phyloP scores from a whole-genome alignment of 2,888 invertebrate genomes.

The Cantharis flavilabris region DNA sequence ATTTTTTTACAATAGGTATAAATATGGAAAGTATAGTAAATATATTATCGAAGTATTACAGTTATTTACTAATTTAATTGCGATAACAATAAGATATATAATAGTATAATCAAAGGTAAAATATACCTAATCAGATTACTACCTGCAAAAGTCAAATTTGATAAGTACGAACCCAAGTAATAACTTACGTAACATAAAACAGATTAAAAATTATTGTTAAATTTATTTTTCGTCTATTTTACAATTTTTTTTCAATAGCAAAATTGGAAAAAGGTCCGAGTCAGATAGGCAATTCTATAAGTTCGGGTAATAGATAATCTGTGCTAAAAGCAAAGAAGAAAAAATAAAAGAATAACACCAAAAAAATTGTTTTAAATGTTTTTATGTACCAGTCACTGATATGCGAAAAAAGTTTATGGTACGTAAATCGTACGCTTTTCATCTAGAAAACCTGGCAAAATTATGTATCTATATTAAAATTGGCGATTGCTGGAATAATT shows the following conservation, averaged over 20 bases:
- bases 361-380: too few relatives aligned
- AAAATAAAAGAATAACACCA: too few relatives aligned
- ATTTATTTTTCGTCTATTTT: neutral
- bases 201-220: too few relatives aligned
- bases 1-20: neutral
- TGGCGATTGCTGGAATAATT: too few relatives aligned
- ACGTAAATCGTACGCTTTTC: too few relatives aligned
- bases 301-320: neutral
- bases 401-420: too few relatives aligned
- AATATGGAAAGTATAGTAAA: neutral
- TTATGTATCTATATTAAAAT: too few relatives aligned
- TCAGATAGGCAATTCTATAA: neutral
- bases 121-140: neutral
- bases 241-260: neutral
- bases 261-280: neutral
- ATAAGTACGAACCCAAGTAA: neutral
- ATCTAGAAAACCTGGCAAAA: too few relatives aligned
- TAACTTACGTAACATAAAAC: neutral
- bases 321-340: too few relatives aligned
- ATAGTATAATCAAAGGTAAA: too few relatives aligned
- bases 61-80: neutral
- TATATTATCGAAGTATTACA: neutral
- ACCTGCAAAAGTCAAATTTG: neutral
- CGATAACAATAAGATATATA: too few relatives aligned
- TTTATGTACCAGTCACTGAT: too few relatives aligned